Base-by-base conservation (phyloP, 2,113 vertebrate genomes). In the Ariopsis seemanni region DNA sequence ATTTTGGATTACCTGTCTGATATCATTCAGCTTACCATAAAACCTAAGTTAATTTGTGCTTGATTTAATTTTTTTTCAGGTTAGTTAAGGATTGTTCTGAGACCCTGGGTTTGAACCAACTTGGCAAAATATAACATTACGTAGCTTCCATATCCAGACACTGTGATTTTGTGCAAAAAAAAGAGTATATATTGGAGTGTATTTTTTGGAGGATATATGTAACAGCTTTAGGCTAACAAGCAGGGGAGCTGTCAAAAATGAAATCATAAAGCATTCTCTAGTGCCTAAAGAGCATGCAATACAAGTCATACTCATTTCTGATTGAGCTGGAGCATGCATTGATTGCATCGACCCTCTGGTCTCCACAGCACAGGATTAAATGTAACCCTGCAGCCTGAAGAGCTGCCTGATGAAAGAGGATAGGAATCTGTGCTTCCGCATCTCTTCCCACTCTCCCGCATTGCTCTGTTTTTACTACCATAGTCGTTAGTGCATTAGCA, bases 291-390 rank as follows among this genome's bases (percentile, higher is more conserved):
- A 84, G 83, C 87, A 83, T 63, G 80, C 67, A 85, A 83, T 77
- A 65, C 79, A 89, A 81, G 72, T n/a, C 84, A 75, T 69, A 80
- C 86, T 89, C 67, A 42, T 65, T 83, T 83, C 83, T 90, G 90
- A 88, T 88, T 90, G 82, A 78, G 78, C 78, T 63, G 48, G 82
- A 20, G 81, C 82, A 85, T 34, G 20, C 85, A 87, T 88, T 87
- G 89, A 90, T 87, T 90, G 88, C 84, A 86, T 88, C 69, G 74
- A 90, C 84, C 75, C 25, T 25, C 72, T 69, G 55, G 75, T 60
- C 83, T 91, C 58, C 62, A 52, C 72, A 60, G 84, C 50, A 58
- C 84, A 57, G 69, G 81, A 91, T 89, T 88, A 89, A 82, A 52
- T 75, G 80, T 79, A 86, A 78, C 52, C 55, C 83, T 74, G 53